These are phyloP conservation scores for Netelia fuscicornis DNA, from an alignment of 2,888 invertebrate species.

Conservation along the genomic window DNA sequence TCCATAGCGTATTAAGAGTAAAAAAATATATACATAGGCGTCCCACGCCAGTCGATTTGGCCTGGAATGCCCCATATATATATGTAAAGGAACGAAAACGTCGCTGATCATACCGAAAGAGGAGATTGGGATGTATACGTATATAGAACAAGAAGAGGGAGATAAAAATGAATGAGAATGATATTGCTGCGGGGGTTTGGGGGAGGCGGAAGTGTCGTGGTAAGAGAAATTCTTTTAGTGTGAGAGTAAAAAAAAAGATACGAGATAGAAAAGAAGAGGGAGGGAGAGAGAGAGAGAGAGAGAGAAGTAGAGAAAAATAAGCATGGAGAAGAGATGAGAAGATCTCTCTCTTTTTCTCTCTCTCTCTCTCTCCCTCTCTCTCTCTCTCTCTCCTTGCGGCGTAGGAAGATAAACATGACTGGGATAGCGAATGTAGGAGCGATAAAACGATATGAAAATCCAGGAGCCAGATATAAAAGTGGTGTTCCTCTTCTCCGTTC, in stretches of 20 bases:
- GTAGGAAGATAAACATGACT: constrained; percentile 75
- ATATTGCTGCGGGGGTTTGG: constrained; percentile 71
- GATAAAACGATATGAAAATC: constrained; percentile 77
- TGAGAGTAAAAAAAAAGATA: constrained; percentile 50
- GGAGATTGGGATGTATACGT: constrained; percentile 66
- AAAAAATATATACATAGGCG: too few relatives aligned
- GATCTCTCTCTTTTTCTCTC: constrained; percentile 40
- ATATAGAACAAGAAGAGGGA: constrained; percentile 49
- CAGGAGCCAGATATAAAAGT: constrained; percentile 75
- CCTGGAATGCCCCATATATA: neutral
- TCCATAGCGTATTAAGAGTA: too few relatives aligned
- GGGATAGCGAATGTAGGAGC: constrained; percentile 76
- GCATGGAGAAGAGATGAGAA: constrained; percentile 40
- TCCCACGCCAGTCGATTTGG: too few relatives aligned
- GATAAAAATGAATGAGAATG: constrained; percentile 77
- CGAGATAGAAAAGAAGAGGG: constrained; percentile 26
- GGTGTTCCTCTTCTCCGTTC: constrained; percentile 72
- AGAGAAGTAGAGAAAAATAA: constrained; percentile 38
- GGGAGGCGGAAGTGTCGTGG: constrained; percentile 59
- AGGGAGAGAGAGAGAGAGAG: constrained; percentile 28
- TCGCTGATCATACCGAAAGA: constrained; percentile 73
- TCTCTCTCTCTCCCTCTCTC: constrained; percentile 48
- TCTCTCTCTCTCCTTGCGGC: constrained; percentile 59
- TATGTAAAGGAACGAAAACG: constrained; percentile 67
- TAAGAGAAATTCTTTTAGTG: constrained; percentile 57